These are phyloP conservation scores for Pseudeuparius sepicola DNA, from an alignment of 2,888 invertebrate genomes.

Conservation along the genomic window DNA sequence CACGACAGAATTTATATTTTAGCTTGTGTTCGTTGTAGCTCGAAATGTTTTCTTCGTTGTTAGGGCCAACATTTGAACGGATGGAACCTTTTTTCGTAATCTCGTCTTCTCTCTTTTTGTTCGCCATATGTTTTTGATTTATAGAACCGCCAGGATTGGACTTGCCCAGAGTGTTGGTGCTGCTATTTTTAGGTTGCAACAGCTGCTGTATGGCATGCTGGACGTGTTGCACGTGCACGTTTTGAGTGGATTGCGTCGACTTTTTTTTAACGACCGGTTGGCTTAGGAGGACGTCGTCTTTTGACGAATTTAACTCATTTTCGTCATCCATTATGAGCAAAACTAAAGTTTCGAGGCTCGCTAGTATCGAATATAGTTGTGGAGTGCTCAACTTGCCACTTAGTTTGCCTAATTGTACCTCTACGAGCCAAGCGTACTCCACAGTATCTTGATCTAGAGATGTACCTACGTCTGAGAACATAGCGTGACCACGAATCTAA, in stretches of 20 bases:
- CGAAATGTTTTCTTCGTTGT: slow-evolving; percentile 23
- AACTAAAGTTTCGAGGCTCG: slow-evolving; percentile 80
- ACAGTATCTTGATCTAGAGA: slow-evolving; percentile 87
- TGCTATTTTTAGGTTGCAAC: slow-evolving; percentile 29
- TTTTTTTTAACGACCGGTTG: slow-evolving; percentile 45
- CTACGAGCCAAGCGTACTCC: slow-evolving; percentile 96
- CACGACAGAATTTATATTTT: slow-evolving; percentile 87
- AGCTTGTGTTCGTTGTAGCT: slow-evolving; percentile 40
- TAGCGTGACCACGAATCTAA: slow-evolving; percentile 84
- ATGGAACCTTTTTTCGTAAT: slow-evolving; percentile 25
- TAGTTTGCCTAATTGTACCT: slow-evolving; percentile 87
- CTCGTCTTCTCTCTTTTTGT: slow-evolving; percentile 22
- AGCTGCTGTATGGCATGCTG: slow-evolving; percentile 28
- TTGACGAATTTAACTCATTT: slow-evolving; percentile 79
- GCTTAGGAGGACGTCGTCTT: slow-evolving; percentile 53
- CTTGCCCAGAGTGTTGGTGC: slow-evolving; percentile 23
- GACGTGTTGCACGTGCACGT: slow-evolving; percentile 31
- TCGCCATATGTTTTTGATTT: no score
- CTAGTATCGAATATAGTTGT: slow-evolving; percentile 78
- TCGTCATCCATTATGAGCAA: slow-evolving; percentile 80
- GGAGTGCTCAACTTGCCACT: slow-evolving; percentile 85
- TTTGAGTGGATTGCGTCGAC: slow-evolving; percentile 28
- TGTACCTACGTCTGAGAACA: slow-evolving; percentile 90
- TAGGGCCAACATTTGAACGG: slow-evolving; percentile 17
- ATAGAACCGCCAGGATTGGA: slow-evolving; percentile 12